Base-by-base conservation (phyloP, 2,113 vertebrate genomes). In the Callaeas wilsoni region DNA sequence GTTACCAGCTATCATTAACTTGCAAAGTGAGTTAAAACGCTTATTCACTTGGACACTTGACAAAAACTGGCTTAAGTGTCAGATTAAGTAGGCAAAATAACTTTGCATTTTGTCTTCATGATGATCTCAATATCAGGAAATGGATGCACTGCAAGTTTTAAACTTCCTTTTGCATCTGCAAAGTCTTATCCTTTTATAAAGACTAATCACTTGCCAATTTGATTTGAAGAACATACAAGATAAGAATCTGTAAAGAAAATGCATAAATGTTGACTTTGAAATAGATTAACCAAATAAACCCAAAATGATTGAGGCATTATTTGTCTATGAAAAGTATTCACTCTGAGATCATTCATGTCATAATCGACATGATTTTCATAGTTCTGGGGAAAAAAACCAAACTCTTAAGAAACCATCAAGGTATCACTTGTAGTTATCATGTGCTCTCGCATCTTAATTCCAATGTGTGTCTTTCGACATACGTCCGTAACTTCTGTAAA, bases 1-100 rank as follows among this genome's bases (percentile, higher is more conserved):
- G 81, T 63, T 84, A 76, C 77, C 49, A 52, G 49, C 89, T 95
- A 76, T 87, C 91, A 95, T 90, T 94, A 84, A 82, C 69, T 71
- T 53, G 7, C 30, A 47, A 76, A 91, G 49, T 65, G 62, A 35
- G 49, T 77, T 77, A 77, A 95, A 94, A 85, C 68, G 20, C 49
- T 87, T 64, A 29, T 89, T 93, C 37, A 37, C 23, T 82, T 69
- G 29, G n/a, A 53, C 62, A 15, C 42, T 25, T 90, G 65, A 65
- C 32, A 79, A 84, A 89, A 93, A 47, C 44, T 59, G 37, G 39
- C 1, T 65, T 76, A 63, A 29, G 4, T 7, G 1, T 73, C 49
- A 68, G 64, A 79, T 91, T 64, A 76, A 76, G 39, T 21, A 39
- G 13, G 29, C 3, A 5, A 91, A 96, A 80, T 76, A 62, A 57